A percentile compares a stretch with the other conserved stretches of the same genome.
These are phyloP conservation scores for Chirona hameri DNA, from an alignment of 2,888 invertebrate genomes.

Conservation along the genomic window DNA sequence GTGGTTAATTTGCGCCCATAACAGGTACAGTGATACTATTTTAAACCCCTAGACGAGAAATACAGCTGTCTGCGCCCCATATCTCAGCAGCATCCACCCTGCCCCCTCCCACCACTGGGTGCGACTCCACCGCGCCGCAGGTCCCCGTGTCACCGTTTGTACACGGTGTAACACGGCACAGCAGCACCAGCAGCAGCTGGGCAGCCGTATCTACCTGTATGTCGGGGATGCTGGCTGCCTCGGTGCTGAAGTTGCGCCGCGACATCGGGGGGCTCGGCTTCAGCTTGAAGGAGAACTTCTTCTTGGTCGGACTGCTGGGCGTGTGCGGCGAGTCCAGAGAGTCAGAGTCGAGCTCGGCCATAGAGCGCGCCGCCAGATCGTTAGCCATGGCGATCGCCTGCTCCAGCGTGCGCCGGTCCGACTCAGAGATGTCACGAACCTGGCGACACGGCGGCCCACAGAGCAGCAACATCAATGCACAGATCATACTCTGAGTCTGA, in stretches of 20 bases:
- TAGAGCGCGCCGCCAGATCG: conserved; percentile 73
- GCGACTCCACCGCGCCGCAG: too few relatives aligned
- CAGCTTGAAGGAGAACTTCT: conserved; percentile 74
- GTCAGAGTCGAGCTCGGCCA: conserved; percentile 47
- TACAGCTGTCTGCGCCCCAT: too few relatives aligned
- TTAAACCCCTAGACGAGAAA: too few relatives aligned
- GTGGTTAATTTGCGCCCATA: too few relatives aligned
- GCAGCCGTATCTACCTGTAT: conserved; percentile 64
- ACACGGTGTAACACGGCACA: too few relatives aligned
- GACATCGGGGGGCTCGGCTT: conserved; percentile 62
- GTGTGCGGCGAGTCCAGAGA: conserved; percentile 43
- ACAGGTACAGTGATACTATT: too few relatives aligned
- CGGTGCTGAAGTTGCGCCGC: conserved; percentile 83
- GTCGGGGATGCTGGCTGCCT: conserved; percentile 77
- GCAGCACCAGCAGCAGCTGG: too few relatives aligned
- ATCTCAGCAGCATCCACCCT: too few relatives aligned
- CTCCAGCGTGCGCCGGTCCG: conserved; percentile 85
- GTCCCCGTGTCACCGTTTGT: too few relatives aligned
- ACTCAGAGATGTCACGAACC: conserved; percentile 89
- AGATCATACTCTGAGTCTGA: not conserved
- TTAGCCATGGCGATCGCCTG: conserved; percentile 90
- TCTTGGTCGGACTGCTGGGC: conserved; percentile 64
- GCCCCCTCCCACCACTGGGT: too few relatives aligned
- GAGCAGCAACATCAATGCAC: conserved; percentile 43
- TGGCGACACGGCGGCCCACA: conserved; percentile 42